These are phyloP conservation scores for Lycophotia porphyrea DNA, from an alignment of 2,888 invertebrate species.

Conservation along the genomic window DNA sequence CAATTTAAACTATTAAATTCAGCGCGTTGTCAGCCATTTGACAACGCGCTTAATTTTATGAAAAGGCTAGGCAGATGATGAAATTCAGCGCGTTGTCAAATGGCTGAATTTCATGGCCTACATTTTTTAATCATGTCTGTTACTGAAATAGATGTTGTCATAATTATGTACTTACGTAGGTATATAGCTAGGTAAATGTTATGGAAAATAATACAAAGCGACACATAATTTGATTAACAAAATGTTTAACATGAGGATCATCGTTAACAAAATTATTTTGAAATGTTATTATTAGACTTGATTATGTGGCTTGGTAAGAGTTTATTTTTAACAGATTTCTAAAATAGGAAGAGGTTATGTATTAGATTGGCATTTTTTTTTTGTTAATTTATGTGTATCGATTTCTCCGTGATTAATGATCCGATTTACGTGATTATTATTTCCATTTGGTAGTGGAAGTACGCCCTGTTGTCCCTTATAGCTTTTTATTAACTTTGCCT, in stretches of 20 bases:
- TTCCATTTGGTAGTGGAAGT: too few relatives aligned
- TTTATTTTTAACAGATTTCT: neutral
- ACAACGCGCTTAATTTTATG: too few relatives aligned
- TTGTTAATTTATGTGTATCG: neutral
- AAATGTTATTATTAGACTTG: constrained; percentile 17
- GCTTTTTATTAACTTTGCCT: neutral
- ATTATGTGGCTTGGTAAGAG: neutral
- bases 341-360: too few relatives aligned
- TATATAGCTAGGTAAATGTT: constrained; percentile 52
- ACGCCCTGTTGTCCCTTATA: too few relatives aligned
- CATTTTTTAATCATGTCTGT: constrained; percentile 14
- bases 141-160: constrained; percentile 18
- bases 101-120: too few relatives aligned
- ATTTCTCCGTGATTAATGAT: neutral
- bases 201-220: constrained; percentile 56
- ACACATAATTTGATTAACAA: constrained; percentile 68
- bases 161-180: constrained; percentile 20
- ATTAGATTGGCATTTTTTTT: too few relatives aligned
- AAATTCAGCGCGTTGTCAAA: constrained; percentile 1
- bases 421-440: neutral
- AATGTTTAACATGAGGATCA: constrained; percentile 54
- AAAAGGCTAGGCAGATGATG: too few relatives aligned
- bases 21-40: neutral
- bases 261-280: constrained; percentile 56
- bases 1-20: constrained; percentile 4